Evolutionary conservation across 2,888 invertebrate species (phyloP).

Genomic region (Fragum fragum): DNA sequence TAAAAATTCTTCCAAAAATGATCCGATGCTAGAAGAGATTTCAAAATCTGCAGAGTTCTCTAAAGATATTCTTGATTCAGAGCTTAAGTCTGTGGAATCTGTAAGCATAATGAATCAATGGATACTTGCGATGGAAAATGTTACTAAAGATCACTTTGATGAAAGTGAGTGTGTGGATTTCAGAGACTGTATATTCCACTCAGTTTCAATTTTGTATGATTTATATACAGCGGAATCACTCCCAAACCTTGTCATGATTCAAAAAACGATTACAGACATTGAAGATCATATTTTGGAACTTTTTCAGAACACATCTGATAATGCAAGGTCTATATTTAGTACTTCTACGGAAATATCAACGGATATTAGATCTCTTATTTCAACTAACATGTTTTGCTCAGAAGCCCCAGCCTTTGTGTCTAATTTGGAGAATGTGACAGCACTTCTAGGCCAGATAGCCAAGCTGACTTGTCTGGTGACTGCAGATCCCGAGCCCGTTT

Average conservation of each 20-base stretch:
- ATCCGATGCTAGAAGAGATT: conserved; percentile 38
- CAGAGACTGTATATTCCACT: conserved; percentile 40
- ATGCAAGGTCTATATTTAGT: conserved; percentile 6
- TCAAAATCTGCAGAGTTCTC: conserved; percentile 6
- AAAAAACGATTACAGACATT: conserved; percentile 27
- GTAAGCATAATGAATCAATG: conserved; percentile 25
- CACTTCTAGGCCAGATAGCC: conserved; percentile 11
- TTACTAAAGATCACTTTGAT: conserved; percentile 23
- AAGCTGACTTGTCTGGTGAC: conserved; percentile 33
- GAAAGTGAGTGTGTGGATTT: conserved; percentile 38
- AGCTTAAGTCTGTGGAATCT: conserved; percentile 1
- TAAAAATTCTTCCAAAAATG: conserved; percentile 23
- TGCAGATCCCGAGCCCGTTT: conserved; percentile 31
- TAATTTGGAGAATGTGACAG: conserved; percentile 36
- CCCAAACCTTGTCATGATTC: conserved; percentile 19
- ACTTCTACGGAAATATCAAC: background rate
- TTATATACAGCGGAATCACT: conserved; percentile 36
- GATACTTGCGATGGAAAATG: conserved; percentile 42
- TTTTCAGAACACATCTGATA: conserved; percentile 34
- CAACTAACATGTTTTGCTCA: conserved; percentile 50
- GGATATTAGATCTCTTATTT: conserved; percentile 13
- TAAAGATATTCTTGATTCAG: conserved; percentile 15
- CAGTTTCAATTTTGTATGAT: conserved; percentile 34
- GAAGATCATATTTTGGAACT: conserved; percentile 35
- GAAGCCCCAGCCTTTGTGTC: conserved; percentile 35